phyloP scores from a whole-genome alignment of 2,113 vertebrate species.

The Percopsis transmontana region DNA sequence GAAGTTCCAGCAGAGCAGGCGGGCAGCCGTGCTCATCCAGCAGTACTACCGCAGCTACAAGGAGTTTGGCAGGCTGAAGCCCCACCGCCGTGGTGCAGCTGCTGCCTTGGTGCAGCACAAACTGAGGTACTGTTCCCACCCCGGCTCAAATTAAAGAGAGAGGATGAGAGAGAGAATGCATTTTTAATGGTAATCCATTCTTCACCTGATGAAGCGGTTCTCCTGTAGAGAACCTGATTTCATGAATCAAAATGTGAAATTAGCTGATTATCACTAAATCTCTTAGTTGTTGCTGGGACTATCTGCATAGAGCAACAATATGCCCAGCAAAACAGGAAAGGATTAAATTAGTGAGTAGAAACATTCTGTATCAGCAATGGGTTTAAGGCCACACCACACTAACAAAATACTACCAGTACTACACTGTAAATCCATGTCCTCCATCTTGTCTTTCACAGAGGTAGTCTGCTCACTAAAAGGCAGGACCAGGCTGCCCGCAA shows the following conservation, averaged over 20 bases:
- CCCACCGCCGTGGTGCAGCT: slow-evolving; percentile 83
- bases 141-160: too few relatives aligned
- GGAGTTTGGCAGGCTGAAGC: slow-evolving; percentile 87
- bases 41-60: slow-evolving; percentile 98
- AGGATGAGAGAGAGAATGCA: not conserved
- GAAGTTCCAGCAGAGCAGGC: slow-evolving; percentile 96
- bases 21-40: slow-evolving; percentile 95
- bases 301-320: too few relatives aligned
- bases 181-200: too few relatives aligned
- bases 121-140: slow-evolving; percentile 68
- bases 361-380: too few relatives aligned
- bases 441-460: slow-evolving; percentile 77
- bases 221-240: too few relatives aligned
- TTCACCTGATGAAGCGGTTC: too few relatives aligned
- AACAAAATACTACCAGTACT: not conserved
- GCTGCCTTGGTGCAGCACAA: slow-evolving; percentile 86
- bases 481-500: slow-evolving; percentile 99
- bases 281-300: too few relatives aligned
- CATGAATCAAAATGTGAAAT: too few relatives aligned
- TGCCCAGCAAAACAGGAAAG: too few relatives aligned
- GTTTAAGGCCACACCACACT: too few relatives aligned
- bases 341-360: too few relatives aligned
- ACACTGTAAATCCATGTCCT: slow-evolving; percentile 1
- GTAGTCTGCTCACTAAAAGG: slow-evolving; percentile 97
- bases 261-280: too few relatives aligned